phyloP scores from a whole-genome alignment of 2,888 invertebrate genomes.

The Polymixis lichenea region DNA sequence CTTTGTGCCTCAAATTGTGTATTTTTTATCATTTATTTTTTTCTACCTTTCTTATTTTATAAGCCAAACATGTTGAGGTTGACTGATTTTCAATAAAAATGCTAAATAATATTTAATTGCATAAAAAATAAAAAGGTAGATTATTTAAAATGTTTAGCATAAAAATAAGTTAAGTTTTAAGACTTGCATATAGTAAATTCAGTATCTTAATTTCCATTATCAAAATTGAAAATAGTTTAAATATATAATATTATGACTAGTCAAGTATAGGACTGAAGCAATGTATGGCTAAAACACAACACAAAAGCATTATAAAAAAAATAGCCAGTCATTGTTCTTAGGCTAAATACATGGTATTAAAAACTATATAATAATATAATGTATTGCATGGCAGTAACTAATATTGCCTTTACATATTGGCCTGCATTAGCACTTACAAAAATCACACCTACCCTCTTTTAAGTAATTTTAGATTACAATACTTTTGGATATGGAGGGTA shows the following conservation, averaged over 20 bases:
- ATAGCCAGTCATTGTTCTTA: slow-evolving; percentile 26
- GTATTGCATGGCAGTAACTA: slow-evolving; percentile 48
- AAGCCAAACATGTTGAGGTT: not conserved
- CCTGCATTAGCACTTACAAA: slow-evolving; percentile 45
- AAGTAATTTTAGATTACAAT: slow-evolving; percentile 6
- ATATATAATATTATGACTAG: slow-evolving; percentile 44
- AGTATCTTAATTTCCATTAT: slow-evolving; percentile 12
- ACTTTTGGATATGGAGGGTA: not conserved
- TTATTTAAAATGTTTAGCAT: not conserved
- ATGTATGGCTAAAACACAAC: slow-evolving; percentile 42
- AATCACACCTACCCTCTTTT: slow-evolving; percentile 12
- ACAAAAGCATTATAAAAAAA: slow-evolving; percentile 42
- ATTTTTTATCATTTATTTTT: not conserved
- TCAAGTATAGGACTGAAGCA: slow-evolving; percentile 35
- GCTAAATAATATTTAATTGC: not conserved
- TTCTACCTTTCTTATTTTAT: not conserved
- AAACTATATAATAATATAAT: slow-evolving; percentile 32
- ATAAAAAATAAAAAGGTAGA: not conserved
- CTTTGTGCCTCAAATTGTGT: not conserved
- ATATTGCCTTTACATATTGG: slow-evolving; percentile 41
- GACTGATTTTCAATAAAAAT: not conserved
- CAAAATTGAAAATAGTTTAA: slow-evolving; percentile 18
- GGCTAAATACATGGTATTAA: slow-evolving; percentile 28
- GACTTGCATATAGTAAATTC: not conserved
- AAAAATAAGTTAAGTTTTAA: not conserved